Evolutionary conservation across 2,797 vertebrate species (phyloP).

Genomic region (Chaetodon trifasciatus): DNA sequence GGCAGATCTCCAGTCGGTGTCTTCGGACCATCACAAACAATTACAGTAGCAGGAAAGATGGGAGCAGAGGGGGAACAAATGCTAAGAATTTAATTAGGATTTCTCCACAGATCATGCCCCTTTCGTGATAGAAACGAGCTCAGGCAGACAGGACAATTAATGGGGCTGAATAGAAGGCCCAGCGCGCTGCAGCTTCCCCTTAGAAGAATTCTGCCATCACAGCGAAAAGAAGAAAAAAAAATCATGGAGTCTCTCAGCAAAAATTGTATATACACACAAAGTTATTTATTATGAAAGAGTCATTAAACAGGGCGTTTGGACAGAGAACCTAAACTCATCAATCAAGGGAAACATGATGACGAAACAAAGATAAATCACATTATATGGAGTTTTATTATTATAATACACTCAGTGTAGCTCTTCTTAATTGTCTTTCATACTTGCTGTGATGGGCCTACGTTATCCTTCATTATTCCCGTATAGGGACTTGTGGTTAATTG

Average conservation of each 20-base stretch:
- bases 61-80: constrained; percentile 30
- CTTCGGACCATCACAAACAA: constrained; percentile 20
- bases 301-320: neutral
- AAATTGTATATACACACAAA: too few species aligned
- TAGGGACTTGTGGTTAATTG: neutral
- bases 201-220: neutral
- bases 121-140: constrained; percentile 52
- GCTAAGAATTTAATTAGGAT: constrained; percentile 32
- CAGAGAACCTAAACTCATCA: neutral
- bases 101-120: constrained; percentile 30
- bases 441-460: neutral
- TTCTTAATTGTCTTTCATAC: neutral
- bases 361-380: neutral
- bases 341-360: neutral
- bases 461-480: neutral
- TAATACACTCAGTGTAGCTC: neutral
- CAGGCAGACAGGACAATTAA: constrained; percentile 14
- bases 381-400: constrained; percentile 1
- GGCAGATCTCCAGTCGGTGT: constrained; percentile 19
- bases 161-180: constrained; percentile 6
- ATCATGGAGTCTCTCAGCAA: neutral
- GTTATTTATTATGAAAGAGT: neutral
- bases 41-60: constrained; percentile 25
- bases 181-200: neutral
- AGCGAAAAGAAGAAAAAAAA: neutral